These are phyloP conservation scores for Drosophila pectinifera DNA, from an alignment of 1,140 invertebrate species.

Conservation along the genomic window DNA sequence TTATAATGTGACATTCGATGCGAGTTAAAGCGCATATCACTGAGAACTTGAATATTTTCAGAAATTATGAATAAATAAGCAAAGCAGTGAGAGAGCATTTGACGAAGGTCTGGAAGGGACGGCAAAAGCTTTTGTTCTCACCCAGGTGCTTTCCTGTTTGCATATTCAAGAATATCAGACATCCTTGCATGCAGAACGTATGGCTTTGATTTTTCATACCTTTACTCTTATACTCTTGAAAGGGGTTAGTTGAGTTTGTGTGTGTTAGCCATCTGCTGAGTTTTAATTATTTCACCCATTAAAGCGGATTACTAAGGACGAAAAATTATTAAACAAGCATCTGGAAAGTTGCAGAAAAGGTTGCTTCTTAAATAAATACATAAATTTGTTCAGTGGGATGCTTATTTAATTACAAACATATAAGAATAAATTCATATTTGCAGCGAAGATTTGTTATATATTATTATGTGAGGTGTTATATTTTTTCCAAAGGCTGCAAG, in stretches of 20 bases:
- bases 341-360: no score
- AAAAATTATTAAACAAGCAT: neutral
- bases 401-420: no score
- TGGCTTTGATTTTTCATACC: slow-evolving; percentile 38
- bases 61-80: slow-evolving; percentile 30
- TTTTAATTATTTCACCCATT: neutral
- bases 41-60: slow-evolving; percentile 17
- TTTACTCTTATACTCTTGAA: slow-evolving; percentile 5
- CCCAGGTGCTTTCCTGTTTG: slow-evolving; percentile 1
- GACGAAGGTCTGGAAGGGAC: neutral
- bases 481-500: neutral
- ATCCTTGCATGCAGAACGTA: slow-evolving; percentile 26
- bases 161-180: slow-evolving; percentile 22
- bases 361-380: no score
- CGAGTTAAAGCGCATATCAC: slow-evolving; percentile 1
- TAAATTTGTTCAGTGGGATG: no score
- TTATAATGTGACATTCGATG: slow-evolving; percentile 64
- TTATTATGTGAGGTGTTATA: no score
- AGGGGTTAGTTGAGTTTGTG: neutral
- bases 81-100: neutral
- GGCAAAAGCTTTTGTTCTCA: slow-evolving; percentile 11
- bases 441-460: no score
- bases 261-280: neutral
- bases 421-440: no score
- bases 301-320: neutral